These are phyloP conservation scores for Chloroclystis v-ata DNA, from an alignment of 2,888 invertebrate species.

Conservation along the genomic window DNA sequence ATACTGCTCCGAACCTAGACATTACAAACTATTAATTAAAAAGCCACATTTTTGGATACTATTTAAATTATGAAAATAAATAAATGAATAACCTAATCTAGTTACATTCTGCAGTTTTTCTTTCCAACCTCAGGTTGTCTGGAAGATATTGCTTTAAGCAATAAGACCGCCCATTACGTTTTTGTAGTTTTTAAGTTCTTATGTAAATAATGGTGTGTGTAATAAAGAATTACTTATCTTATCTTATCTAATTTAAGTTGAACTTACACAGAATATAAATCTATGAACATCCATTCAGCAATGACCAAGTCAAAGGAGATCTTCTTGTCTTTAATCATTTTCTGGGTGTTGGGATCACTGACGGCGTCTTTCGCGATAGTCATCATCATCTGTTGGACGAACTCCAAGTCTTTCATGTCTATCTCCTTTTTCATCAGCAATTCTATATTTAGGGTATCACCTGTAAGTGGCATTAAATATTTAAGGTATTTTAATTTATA, in stretches of 20 bases:
- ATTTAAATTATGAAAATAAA: too few relatives aligned
- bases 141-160: too few relatives aligned
- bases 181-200: too few relatives aligned
- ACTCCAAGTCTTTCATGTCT: conserved; percentile 12
- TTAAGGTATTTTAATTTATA: too few relatives aligned
- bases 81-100: too few relatives aligned
- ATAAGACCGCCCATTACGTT: too few relatives aligned
- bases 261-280: conserved; percentile 39
- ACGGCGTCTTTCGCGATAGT: conserved; percentile 29
- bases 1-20: conserved; percentile 41
- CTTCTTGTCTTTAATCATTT: conserved; percentile 35
- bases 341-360: conserved; percentile 30
- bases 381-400: conserved; percentile 12
- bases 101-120: too few relatives aligned
- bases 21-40: neutral
- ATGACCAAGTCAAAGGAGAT: conserved; percentile 45
- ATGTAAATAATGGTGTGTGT: too few relatives aligned
- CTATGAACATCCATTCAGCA: conserved; percentile 44
- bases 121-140: too few relatives aligned
- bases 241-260: too few relatives aligned
- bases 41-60: neutral
- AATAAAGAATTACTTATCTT: too few relatives aligned
- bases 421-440: conserved; percentile 33
- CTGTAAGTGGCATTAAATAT: conserved; percentile 22
- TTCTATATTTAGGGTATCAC: conserved; percentile 30